Percentiles rank a stretch among this genome's conserved stretches.
Conservation (phyloP, 2,113 vertebrate species). For the Tachycineta bicolor region DNA sequence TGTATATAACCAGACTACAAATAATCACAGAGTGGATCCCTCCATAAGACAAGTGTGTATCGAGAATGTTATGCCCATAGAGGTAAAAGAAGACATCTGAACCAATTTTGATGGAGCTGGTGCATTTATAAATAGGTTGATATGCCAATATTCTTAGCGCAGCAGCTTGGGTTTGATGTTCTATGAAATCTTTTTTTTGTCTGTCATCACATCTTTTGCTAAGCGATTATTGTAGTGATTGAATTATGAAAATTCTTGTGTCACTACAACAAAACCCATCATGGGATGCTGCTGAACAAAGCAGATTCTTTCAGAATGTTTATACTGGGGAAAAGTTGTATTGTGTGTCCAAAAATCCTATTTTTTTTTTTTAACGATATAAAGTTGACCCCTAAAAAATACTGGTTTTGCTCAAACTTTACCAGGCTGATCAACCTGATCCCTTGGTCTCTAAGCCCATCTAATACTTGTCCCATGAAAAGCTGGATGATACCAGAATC, state of each 20-base stretch:
- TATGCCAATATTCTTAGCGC: neutral
- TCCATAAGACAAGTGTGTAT: neutral
- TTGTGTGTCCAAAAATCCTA: neutral
- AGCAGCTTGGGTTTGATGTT: neutral
- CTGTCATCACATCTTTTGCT: neutral
- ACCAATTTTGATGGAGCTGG: neutral
- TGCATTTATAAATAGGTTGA: neutral
- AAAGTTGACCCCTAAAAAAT: neutral
- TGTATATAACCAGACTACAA: neutral
- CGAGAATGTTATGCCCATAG: neutral
- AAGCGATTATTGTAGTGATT: neutral
- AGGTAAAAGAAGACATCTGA: neutral
- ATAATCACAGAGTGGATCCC: neutral
- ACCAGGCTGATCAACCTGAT: neutral
- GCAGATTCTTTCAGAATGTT: neutral
- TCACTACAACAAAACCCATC: neutral
- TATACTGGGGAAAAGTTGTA: too few species aligned
- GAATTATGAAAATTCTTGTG: neutral
- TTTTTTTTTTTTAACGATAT: neutral
- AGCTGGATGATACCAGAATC: neutral
- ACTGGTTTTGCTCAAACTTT: neutral
- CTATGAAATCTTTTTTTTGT: neutral
- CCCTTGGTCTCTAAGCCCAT: neutral
- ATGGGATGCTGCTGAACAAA: neutral
- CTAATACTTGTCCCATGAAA: neutral